Conservation (phyloP, 1,140 invertebrate species). For the Drosophila truncata region DNA sequence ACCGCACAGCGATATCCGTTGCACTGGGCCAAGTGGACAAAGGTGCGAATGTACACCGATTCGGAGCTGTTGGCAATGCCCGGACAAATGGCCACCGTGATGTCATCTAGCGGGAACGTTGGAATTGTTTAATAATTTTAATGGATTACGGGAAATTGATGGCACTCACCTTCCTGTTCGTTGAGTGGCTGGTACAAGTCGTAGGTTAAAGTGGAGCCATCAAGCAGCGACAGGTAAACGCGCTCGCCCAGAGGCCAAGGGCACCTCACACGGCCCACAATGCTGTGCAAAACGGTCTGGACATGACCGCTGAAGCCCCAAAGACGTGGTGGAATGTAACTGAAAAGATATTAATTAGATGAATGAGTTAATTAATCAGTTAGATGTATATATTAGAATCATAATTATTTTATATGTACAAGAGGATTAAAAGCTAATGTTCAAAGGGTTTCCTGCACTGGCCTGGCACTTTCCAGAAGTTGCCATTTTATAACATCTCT, state of each 20-base stretch:
- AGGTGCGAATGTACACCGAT: slow-evolving; percentile 96
- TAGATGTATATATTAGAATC: neutral
- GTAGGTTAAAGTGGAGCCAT: slow-evolving; percentile 96
- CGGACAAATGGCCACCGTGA: slow-evolving; percentile 95
- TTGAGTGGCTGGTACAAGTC: slow-evolving; percentile 94
- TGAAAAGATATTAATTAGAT: slow-evolving; percentile 85
- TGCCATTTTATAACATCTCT: neutral
- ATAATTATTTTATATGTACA: too few relatives aligned
- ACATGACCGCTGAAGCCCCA: slow-evolving; percentile 98
- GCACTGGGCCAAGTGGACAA: slow-evolving; percentile 95
- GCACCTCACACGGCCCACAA: slow-evolving; percentile 94
- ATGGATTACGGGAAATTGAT: neutral
- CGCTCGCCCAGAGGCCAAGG: slow-evolving; percentile 93
- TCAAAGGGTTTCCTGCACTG: neutral
- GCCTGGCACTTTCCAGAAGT: neutral
- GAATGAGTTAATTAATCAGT: neutral
- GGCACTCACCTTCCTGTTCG: slow-evolving; percentile 88
- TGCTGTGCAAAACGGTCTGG: slow-evolving; percentile 95
- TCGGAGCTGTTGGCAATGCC: slow-evolving; percentile 97
- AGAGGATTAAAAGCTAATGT: neutral
- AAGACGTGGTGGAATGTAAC: slow-evolving; percentile 94
- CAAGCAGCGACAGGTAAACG: slow-evolving; percentile 89
- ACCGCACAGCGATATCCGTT: slow-evolving; percentile 96
- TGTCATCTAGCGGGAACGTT: slow-evolving; percentile 89
- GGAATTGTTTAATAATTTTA: slow-evolving; percentile 11